Conservation (phyloP, 2,113 vertebrate species). For the Callopanchax toddi region DNA sequence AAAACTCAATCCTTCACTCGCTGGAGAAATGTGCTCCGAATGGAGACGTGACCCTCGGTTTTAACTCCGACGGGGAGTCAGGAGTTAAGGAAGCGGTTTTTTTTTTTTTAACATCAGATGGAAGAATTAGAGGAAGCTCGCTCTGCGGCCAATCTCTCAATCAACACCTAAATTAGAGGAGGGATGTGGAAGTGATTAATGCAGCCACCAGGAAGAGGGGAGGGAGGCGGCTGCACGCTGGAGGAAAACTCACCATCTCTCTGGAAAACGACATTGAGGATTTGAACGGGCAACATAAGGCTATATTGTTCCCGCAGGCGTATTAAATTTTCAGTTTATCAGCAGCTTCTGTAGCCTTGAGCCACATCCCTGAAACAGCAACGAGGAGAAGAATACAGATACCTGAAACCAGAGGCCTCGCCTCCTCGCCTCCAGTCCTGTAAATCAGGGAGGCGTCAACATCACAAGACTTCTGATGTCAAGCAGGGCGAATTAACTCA, state of each 20-base stretch:
- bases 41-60: slow-evolving; percentile 20
- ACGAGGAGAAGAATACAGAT: neutral
- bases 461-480: neutral
- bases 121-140: slow-evolving; percentile 32
- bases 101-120: neutral
- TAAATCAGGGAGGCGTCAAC: neutral
- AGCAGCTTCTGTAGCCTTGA: slow-evolving; percentile 14
- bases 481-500: slow-evolving; percentile 6
- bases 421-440: too few relatives aligned
- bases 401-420: too few relatives aligned
- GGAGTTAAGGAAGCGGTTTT: slow-evolving; percentile 4
- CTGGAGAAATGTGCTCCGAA: neutral
- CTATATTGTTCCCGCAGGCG: neutral
- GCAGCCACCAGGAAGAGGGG: slow-evolving; percentile 1
- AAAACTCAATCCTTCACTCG: slow-evolving; percentile 40
- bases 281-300: slow-evolving; percentile 2
- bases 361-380: neutral
- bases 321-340: slow-evolving; percentile 1
- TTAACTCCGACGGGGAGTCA: slow-evolving; percentile 19
- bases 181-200: slow-evolving; percentile 53
- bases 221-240: neutral
- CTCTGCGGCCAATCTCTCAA: slow-evolving; percentile 43
- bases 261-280: neutral
- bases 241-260: neutral
- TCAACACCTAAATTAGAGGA: slow-evolving; percentile 44